Conservation (phyloP, 2,888 invertebrate genomes). For the Sthenelais limicola region DNA sequence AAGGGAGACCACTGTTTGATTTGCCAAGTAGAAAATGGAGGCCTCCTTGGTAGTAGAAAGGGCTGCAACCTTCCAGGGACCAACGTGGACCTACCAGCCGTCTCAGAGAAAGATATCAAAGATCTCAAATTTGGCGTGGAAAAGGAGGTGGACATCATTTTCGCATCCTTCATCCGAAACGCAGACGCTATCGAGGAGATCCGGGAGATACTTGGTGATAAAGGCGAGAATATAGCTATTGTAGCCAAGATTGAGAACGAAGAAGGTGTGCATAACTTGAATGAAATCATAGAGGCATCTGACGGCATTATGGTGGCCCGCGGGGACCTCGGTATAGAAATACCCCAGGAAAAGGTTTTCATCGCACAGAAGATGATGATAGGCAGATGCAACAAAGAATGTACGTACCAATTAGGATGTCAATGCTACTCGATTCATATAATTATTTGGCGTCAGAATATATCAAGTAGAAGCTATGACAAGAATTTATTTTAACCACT, state of each 20-base stretch:
- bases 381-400: constrained; percentile 90
- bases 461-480: too few relatives aligned
- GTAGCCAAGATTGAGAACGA: constrained; percentile 99
- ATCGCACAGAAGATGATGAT: constrained; percentile 98
- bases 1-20: constrained; percentile 79
- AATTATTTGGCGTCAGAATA: too few relatives aligned
- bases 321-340: constrained; percentile 98
- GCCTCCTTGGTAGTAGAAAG: constrained; percentile 92
- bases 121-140: constrained; percentile 93
- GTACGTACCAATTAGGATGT: background rate
- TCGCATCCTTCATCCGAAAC: constrained; percentile 97
- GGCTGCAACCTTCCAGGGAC: constrained; percentile 97
- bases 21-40: constrained; percentile 95
- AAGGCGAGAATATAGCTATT: constrained; percentile 92
- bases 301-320: constrained; percentile 99
- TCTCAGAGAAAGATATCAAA: constrained; percentile 96
- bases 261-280: constrained; percentile 84
- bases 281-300: constrained; percentile 91
- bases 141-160: constrained; percentile 94
- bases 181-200: constrained; percentile 91
- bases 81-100: constrained; percentile 95
- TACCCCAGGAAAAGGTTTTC: constrained; percentile 90
- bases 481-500: too few relatives aligned
- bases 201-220: constrained; percentile 81
- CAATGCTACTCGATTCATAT: too few relatives aligned